Percentiles rank a stretch among this genome's conserved stretches.
Conservation (phyloP, 2,888 invertebrate species). For the Heliconius cydno region DNA sequence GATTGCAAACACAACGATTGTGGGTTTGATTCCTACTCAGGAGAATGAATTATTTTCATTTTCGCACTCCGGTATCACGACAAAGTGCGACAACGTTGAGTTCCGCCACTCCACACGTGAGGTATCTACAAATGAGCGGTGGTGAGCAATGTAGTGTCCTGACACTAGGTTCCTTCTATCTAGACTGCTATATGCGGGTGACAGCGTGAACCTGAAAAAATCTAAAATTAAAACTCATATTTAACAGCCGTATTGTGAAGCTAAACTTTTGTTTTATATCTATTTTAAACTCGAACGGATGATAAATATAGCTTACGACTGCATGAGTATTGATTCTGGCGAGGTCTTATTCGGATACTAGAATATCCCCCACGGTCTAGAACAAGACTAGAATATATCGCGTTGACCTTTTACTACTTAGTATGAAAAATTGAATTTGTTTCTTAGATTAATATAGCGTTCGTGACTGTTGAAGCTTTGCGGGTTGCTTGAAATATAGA, state of each 20-base stretch:
- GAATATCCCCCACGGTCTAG: conserved; percentile 20
- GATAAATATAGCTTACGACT: conserved; percentile 56
- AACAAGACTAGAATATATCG: conserved; percentile 24
- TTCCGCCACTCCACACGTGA: neutral
- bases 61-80: neutral
- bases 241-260: conserved; percentile 27
- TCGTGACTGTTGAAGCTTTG: conserved; percentile 1
- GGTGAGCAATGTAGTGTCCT: neutral
- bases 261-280: conserved; percentile 40
- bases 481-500: neutral
- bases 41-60: neutral
- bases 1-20: neutral
- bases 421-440: conserved; percentile 20
- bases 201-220: neutral
- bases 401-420: conserved; percentile 4
- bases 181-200: too few relatives aligned
- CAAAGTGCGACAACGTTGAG: neutral
- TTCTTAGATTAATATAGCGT: conserved; percentile 4
- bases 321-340: conserved; percentile 55
- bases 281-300: conserved; percentile 50
- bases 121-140: neutral
- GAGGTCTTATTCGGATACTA: conserved; percentile 48
- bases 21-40: neutral
- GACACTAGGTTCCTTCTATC: neutral
- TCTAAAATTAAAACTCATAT: conserved; percentile 1